phyloP scores from a whole-genome alignment of 2,888 invertebrate species.

The Willowsia nigromaculata region DNA sequence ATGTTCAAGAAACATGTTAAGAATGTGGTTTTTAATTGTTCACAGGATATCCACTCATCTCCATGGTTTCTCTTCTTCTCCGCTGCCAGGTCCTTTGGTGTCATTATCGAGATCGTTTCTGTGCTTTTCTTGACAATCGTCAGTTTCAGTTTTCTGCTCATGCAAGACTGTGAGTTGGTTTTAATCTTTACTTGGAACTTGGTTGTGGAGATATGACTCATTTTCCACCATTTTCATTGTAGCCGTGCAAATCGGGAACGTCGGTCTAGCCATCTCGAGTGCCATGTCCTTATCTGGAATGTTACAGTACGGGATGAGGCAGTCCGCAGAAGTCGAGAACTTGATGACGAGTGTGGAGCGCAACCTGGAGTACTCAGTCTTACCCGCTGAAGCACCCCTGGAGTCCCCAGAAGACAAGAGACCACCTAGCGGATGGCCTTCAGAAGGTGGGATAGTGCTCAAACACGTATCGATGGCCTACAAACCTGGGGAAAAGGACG shows the following conservation, averaged over 20 bases:
- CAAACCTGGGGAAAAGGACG: slow-evolving; percentile 80
- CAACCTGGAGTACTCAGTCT: slow-evolving; percentile 87
- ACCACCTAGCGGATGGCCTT: slow-evolving; percentile 86
- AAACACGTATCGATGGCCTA: slow-evolving; percentile 87
- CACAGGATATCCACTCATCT: slow-evolving; percentile 88
- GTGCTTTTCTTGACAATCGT: slow-evolving; percentile 91
- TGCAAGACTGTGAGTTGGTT: slow-evolving; percentile 81
- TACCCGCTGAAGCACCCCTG: slow-evolving; percentile 86
- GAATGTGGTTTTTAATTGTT: neutral
- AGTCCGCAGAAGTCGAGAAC: slow-evolving; percentile 86
- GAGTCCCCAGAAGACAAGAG: slow-evolving; percentile 81
- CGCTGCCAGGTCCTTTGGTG: slow-evolving; percentile 94
- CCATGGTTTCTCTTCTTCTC: slow-evolving; percentile 95
- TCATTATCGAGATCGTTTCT: slow-evolving; percentile 94
- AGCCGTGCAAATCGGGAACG: neutral
- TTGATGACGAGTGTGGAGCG: slow-evolving; percentile 87
- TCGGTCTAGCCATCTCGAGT: slow-evolving; percentile 86
- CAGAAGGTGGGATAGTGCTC: slow-evolving; percentile 83
- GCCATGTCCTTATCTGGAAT: slow-evolving; percentile 85
- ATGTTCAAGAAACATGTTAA: neutral
- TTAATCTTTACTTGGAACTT: neutral
- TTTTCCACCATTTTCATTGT: neutral
- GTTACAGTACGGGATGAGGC: slow-evolving; percentile 89
- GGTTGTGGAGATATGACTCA: neutral
- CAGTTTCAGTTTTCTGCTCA: slow-evolving; percentile 88